Evolutionary conservation across 2,888 invertebrate species (phyloP), one percentile per base, ranked within the genome.

Genomic region (Athetis lepigone): DNA sequence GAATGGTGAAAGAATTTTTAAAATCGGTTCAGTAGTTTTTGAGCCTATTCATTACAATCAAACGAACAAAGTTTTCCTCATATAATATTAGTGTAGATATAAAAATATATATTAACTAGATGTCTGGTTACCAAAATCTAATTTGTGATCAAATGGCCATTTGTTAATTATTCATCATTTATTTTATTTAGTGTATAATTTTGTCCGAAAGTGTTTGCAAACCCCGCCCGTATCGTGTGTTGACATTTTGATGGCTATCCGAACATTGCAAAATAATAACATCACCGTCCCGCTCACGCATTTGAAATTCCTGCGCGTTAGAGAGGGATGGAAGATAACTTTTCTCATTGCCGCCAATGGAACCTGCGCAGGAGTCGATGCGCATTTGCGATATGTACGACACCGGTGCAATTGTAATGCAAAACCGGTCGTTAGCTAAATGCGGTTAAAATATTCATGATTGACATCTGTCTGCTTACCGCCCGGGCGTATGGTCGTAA

Each of bases 241-340:
- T 86, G 86, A 86, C 86, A 87, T 86, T 86, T 81, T 58, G 85
- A 85, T 86, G 78, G 57, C 76, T 79, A 85, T 86, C 83, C 83
- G 65, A 60, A 70, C 70, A 78, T 83, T 84, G 83, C 76, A 57
- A 82, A 84, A 83, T 80, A 82, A 82, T 80, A 82, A 76, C 61
- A 60, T 56, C 25, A 55, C 63, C 58, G 61, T 80, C 81, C 77
- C 65, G 23, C 70, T 85, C 73, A 57, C 70, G 49, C 80, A 55
- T 46, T 18, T 0, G 0, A 13, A 23, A 55, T 43, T 19, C 4
- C 2, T 2, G 6, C 11, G 4, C 3, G 47, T 21, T 6, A 51
- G 61, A 80, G 13, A 56, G 49, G 13, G 80, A 74, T 29, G 37
- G 50, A 1, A 16, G 49, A 45, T 27, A 46, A 70, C 69, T 82